Base-by-base conservation (phyloP, 1,140 invertebrate genomes). In the Pseudachorutes palmiensis region DNA sequence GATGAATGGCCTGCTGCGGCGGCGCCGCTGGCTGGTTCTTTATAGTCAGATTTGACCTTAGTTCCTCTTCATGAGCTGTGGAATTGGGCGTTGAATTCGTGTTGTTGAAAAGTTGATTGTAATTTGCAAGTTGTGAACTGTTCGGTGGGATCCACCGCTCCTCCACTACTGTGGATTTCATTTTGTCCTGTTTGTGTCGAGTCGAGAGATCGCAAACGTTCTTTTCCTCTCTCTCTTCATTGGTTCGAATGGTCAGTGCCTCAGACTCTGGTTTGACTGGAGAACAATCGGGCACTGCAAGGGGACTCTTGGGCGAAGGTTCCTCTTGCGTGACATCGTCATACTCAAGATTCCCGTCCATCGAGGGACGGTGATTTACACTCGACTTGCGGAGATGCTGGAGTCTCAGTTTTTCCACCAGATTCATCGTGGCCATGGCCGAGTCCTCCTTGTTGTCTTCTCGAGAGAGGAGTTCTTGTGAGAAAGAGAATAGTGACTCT, bases 371-470 rank as follows among this genome's bases (percentile, higher is more conserved):
- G 41, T 66, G 66, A 16, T n/a, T n/a, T 19, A 9, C 62, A 0
- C 70, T 81, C 12, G 83, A 83, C 75, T 86, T 87, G 70, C 84
- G 85, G 16, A 83, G 83, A 69, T 86, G 77, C 63, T 83, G 84
- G 80, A 88, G 83, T 62, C 88, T 78, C 19, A 91, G 77, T 76
- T 90, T 88, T 70, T 90, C 87, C 9, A 91, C 88, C 22, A 91
- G 77, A 79, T 89, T 86, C 30, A 88, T 76, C 0, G 89, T 90
- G 79, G 89, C 89, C 49, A 86, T 79, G 0, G 87, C 87, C 74
- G 82, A 86, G 66, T 87, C 85, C 69, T 87, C 88, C 76, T 89
- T 89, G n/a, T 86, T 85, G 75, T 89, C 88, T 74, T 89, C 87
- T 75, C 88, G 87, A 70, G 87, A 86, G 66, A 87, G 81, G 58